Conservation (phyloP, 2,797 vertebrate species). For the Basileuterus tristriatus region DNA sequence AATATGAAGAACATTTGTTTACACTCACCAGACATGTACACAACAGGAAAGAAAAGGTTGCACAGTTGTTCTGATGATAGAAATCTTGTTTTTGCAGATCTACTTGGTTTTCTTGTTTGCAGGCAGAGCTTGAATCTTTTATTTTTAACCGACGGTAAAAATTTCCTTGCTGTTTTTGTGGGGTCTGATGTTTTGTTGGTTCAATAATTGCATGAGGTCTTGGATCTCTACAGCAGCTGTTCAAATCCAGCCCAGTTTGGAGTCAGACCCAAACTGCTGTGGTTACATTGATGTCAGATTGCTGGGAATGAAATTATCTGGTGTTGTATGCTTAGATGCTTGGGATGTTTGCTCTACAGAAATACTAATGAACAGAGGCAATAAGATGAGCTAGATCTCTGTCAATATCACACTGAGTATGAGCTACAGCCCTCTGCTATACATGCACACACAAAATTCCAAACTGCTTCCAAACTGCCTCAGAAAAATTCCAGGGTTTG, state of each 20-base stretch:
- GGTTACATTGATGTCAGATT: neutral
- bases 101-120: neutral
- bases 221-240: neutral
- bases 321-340: neutral
- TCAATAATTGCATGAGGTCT: neutral
- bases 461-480: neutral
- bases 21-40: neutral
- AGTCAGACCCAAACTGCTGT: neutral
- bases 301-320: neutral
- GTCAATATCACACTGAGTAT: neutral
- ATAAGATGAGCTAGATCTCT: neutral
- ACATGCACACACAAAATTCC: neutral
- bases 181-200: neutral
- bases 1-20: neutral
- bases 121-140: neutral
- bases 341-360: neutral
- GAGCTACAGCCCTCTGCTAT: neutral
- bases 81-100: neutral
- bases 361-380: neutral
- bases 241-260: neutral
- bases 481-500: neutral
- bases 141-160: neutral
- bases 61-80: neutral
- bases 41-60: neutral
- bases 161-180: neutral